Percentiles rank a stretch among this genome's conserved stretches.
Conservation (phyloP, 2,797 vertebrate species). For the Cephalopachus bancanus region DNA sequence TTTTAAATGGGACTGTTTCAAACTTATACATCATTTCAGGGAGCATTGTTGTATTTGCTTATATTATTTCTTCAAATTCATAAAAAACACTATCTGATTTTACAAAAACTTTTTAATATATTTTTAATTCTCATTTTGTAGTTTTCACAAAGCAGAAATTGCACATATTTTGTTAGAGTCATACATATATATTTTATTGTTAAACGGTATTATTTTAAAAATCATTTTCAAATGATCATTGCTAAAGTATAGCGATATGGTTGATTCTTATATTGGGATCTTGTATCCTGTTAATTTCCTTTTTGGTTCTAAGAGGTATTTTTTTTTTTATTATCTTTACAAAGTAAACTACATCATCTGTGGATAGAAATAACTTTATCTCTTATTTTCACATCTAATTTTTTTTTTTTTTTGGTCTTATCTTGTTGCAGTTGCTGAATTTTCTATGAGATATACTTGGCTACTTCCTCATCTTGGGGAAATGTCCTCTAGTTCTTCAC, state of each 20-base stretch:
- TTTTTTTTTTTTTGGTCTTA: background rate
- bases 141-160: background rate
- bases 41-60: background rate
- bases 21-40: background rate
- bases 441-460: background rate
- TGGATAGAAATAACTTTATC: background rate
- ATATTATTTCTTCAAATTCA: background rate
- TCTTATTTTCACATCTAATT: no score
- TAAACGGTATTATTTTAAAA: background rate
- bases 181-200: background rate
- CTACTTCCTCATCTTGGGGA: background rate
- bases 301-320: background rate
- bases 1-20: background rate
- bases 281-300: background rate
- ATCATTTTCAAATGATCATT: background rate
- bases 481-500: background rate
- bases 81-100: background rate
- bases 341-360: background rate
- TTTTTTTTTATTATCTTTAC: background rate
- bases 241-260: background rate
- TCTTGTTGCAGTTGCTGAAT: background rate
- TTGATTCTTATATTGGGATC: background rate
- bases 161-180: background rate
- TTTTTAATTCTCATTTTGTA: background rate
- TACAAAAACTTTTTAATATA: background rate